Evolutionary conservation across 2,888 invertebrate species (phyloP), one percentile per base, ranked within the genome.

Genomic region (Acleris laterana): DNA sequence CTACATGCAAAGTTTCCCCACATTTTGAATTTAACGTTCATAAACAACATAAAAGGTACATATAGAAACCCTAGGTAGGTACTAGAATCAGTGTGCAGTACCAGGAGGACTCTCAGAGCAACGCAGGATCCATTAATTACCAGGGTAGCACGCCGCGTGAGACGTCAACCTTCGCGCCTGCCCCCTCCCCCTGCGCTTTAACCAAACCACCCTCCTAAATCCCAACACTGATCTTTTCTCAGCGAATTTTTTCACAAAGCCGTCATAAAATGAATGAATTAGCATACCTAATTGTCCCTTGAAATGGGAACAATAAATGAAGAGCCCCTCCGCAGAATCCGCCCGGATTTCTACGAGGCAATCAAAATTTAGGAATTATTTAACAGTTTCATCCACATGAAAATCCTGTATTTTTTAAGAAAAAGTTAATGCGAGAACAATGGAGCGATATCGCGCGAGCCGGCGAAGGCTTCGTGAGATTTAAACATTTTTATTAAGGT

Each of bases 211-310:
- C 79, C 73, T 74, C 77, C 76, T 81, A 80, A 85, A 83, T 82
- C 79, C 76, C 78, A 81, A 80, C 77, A 80, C 80, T 80, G 84
- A 84, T 83, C 80, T 86, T 85, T 81, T 80, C 78, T 74, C 77
- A 76, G 70, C 75, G 71, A 65, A 58, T 67, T 79, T 81, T 83
- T 85, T 82, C 76, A 81, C 80, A 82, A 85, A 84, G 80, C 80
- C 82, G 80, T 82, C 87, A 85, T 84, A 87, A 87, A 87, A 85
- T 86, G 87, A 88, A 85, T 84, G 86, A 87, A 91, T 91, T 89
- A 90, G 85, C 90, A 90, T 90, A 87, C 84, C 82, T 90, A 89
- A 91, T 89, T 91, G 90, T 86, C 84, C 80, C 80, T 82, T 82
- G 81, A 82, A 87, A 85, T 80, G 82, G 78, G 80, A 84, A 85